Evolutionary conservation across 92 coral and sea anemone species (phyloP).

Genomic region (Porites cylindrica): DNA sequence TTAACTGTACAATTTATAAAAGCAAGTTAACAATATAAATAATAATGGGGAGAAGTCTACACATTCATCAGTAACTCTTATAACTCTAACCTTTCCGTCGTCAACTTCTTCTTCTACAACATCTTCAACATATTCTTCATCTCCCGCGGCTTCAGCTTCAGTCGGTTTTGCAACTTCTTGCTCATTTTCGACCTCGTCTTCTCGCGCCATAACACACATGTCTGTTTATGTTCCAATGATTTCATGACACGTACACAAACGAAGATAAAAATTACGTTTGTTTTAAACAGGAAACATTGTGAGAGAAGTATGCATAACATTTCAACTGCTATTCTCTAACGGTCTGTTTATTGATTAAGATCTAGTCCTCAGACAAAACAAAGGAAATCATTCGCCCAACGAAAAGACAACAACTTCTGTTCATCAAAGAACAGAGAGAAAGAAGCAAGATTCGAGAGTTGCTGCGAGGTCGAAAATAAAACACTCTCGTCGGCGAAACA

Average conservation of each 20-base stretch:
- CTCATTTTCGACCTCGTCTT: conserved; percentile 91
- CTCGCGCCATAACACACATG: conserved; percentile 79
- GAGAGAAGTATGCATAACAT: background rate
- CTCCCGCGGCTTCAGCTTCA: conserved; percentile 64
- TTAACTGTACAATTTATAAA: background rate
- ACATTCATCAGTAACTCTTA: background rate
- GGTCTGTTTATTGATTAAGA: background rate
- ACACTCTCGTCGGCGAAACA: conserved; percentile 58
- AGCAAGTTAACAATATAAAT: background rate
- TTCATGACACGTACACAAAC: conserved; percentile 85
- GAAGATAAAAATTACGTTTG: conserved; percentile 17
- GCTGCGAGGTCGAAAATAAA: conserved; percentile 62
- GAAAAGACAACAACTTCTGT: conserved; percentile 59
- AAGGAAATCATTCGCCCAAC: conserved; percentile 74
- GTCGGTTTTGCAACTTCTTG: conserved; percentile 75
- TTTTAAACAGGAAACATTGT: conserved; percentile 22
- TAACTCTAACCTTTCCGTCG: conserved; percentile 57
- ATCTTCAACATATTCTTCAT: conserved; percentile 69
- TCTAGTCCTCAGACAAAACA: conserved; percentile 52
- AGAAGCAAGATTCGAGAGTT: conserved; percentile 52
- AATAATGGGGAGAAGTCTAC: background rate
- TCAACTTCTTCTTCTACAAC: conserved; percentile 46
- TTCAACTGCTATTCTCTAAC: background rate
- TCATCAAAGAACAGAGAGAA: conserved; percentile 54
- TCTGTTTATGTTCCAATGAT: conserved; percentile 62